These are phyloP conservation scores for Pseudochirops corinnae DNA, from an alignment of 2,797 vertebrate genomes.

Conservation along the genomic window DNA sequence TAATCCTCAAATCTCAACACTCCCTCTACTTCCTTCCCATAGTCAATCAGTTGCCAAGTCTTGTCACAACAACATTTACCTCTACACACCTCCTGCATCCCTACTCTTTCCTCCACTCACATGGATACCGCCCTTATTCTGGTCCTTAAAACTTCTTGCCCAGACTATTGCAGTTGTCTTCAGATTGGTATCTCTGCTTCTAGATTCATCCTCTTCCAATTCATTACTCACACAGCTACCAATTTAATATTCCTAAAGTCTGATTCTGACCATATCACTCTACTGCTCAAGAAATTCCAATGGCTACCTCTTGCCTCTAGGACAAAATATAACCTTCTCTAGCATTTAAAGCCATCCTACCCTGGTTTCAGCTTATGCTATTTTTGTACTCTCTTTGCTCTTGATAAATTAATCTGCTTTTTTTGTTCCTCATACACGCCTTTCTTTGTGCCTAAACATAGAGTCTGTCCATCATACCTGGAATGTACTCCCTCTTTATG, in stretches of 20 bases:
- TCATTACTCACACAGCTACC: not conserved
- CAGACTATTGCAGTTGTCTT: not conserved
- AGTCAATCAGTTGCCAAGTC: not conserved
- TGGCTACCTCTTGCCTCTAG: not conserved
- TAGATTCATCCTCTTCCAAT: not conserved
- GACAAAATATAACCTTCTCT: not conserved
- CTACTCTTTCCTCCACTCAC: not conserved
- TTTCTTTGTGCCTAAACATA: not conserved
- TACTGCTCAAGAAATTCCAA: not conserved
- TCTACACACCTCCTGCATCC: not conserved
- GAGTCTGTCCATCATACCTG: not conserved
- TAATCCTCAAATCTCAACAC: not conserved
- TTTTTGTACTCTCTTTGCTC: not conserved
- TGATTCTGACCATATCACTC: not conserved
- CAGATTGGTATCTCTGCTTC: not conserved
- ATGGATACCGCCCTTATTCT: not conserved
- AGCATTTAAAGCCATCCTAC: not conserved
- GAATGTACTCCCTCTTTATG: not conserved
- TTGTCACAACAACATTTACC: not conserved
- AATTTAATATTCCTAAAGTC: not conserved
- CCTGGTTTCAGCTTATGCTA: not conserved
- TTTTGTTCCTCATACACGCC: not conserved
- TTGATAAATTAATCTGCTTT: not conserved
- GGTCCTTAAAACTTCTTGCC: not conserved
- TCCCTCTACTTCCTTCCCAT: not conserved